A percentile compares a stretch with the other conserved stretches of the same genome.
Conservation (phyloP, 2,113 vertebrate genomes). For the Podilymbus podiceps region DNA sequence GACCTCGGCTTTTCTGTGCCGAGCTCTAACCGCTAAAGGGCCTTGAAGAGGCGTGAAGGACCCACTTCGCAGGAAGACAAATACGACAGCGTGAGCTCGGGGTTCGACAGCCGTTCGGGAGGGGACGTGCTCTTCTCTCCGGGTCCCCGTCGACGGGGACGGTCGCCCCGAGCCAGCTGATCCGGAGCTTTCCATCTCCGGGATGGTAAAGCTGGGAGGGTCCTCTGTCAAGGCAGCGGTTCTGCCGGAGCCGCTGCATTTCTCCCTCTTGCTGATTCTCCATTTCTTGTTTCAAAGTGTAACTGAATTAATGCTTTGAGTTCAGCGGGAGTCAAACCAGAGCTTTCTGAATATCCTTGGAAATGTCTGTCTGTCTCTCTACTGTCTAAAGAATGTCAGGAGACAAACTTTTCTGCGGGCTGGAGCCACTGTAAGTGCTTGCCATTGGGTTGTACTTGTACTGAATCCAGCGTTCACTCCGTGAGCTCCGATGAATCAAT, state of each 20-base stretch:
- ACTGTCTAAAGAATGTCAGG: background rate
- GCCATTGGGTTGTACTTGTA: background rate
- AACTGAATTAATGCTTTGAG: background rate
- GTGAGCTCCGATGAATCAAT: background rate
- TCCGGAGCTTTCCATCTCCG: background rate
- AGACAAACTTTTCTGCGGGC: background rate
- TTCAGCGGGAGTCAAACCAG: background rate
- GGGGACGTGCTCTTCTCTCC: background rate
- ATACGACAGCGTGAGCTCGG: rapidly evolving
- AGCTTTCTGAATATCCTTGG: background rate
- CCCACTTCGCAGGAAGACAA: background rate
- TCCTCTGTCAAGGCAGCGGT: background rate
- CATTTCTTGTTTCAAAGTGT: background rate
- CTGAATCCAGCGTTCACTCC: rapidly evolving
- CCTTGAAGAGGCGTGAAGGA: background rate
- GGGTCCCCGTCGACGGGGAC: rapidly evolving
- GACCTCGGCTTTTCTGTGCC: background rate
- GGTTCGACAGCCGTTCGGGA: background rate
- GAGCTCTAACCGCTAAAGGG: background rate
- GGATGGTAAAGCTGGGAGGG: background rate
- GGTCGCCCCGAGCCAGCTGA: background rate
- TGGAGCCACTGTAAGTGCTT: background rate
- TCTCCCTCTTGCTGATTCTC: background rate
- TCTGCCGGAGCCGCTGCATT: background rate
- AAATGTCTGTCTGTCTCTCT: background rate